phyloP scores from a whole-genome alignment of 2,113 vertebrate species.

The Esox niger region DNA sequence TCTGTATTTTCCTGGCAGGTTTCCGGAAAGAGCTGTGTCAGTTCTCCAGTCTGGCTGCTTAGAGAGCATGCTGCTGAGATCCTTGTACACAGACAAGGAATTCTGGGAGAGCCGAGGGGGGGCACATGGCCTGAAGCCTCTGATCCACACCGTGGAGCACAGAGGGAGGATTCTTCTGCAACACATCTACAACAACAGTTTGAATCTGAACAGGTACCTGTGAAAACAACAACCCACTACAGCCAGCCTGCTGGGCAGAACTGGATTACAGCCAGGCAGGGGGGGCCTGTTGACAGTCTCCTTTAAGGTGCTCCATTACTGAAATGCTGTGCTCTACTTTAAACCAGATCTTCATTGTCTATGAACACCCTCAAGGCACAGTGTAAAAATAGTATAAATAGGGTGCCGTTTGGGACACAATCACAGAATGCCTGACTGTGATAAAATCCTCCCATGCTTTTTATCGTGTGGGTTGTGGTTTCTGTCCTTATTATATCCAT shows the following conservation, averaged over 20 bases:
- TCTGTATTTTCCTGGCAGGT: conserved; percentile 68
- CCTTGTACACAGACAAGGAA: conserved; percentile 76
- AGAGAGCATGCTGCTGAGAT: conserved; percentile 77
- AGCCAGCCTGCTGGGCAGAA: background rate
- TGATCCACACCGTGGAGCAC: conserved; percentile 70
- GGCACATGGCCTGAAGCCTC: conserved; percentile 59
- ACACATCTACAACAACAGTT: conserved; percentile 73
- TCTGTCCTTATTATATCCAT: background rate
- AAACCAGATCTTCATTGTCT: too few species aligned
- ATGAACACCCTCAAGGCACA: too few species aligned
- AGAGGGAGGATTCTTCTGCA: conserved; percentile 75
- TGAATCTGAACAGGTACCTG: conserved; percentile 64
- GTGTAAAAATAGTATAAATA: too few species aligned
- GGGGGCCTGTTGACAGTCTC: background rate
- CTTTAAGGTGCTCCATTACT: background rate
- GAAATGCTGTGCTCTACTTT: background rate
- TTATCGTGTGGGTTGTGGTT: background rate
- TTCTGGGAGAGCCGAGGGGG: conserved; percentile 84
- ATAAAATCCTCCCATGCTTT: conserved; percentile 3
- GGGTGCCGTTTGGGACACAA: too few species aligned
- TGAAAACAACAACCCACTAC: conserved; percentile 36
- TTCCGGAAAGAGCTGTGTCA: conserved; percentile 75
- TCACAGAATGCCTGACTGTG: background rate
- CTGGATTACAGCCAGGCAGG: background rate
- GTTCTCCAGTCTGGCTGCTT: conserved; percentile 80